phyloP scores from a whole-genome alignment of 2,888 invertebrate species.

The Callosobruchus maculatus region DNA sequence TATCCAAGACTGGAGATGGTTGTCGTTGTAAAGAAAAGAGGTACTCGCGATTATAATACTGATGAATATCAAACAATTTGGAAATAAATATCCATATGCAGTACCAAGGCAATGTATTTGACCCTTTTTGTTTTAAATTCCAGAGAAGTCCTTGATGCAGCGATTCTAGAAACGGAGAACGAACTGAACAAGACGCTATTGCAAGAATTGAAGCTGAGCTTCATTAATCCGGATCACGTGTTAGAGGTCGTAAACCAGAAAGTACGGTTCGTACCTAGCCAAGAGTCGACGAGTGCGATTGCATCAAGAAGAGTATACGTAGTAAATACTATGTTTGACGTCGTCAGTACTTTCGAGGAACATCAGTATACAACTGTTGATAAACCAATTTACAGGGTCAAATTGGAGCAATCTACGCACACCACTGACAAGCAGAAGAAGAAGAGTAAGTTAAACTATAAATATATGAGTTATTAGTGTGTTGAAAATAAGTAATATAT shows the following conservation, averaged over 20 bases:
- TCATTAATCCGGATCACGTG: slow-evolving; percentile 67
- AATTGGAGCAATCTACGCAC: slow-evolving; percentile 18
- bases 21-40: too few relatives aligned
- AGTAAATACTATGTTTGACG: slow-evolving; percentile 72
- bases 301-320: slow-evolving; percentile 64
- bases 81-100: too few relatives aligned
- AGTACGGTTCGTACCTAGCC: slow-evolving; percentile 53
- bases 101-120: too few relatives aligned
- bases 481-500: too few relatives aligned
- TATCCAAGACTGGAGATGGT: too few relatives aligned
- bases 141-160: background rate
- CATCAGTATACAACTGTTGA: slow-evolving; percentile 31
- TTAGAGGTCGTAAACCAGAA: slow-evolving; percentile 64
- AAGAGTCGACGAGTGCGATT: slow-evolving; percentile 52
- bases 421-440: background rate
- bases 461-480: too few relatives aligned
- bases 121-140: background rate
- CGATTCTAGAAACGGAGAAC: slow-evolving; percentile 20
- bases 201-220: slow-evolving; percentile 49
- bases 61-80: too few relatives aligned
- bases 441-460: background rate
- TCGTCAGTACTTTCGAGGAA: slow-evolving; percentile 46
- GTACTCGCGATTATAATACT: too few relatives aligned
- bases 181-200: slow-evolving; percentile 28
- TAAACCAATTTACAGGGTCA: slow-evolving; percentile 30